phyloP scores from a whole-genome alignment of 2,797 vertebrate genomes.

The Columba guinea region DNA sequence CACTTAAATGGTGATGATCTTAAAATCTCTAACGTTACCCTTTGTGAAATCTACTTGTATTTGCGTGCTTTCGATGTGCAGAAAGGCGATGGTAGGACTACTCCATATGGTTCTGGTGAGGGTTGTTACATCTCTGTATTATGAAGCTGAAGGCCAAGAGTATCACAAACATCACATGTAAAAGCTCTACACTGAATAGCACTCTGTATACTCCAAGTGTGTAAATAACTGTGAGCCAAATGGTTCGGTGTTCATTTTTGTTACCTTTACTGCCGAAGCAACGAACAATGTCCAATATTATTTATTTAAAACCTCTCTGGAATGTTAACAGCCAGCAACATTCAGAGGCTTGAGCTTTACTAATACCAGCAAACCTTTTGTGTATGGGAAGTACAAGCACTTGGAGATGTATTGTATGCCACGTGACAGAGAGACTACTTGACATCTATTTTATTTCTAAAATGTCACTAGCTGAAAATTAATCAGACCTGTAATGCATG shows the following conservation, averaged over 20 bases:
- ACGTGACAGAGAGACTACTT: background rate
- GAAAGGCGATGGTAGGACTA: background rate
- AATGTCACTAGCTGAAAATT: slow-evolving; percentile 23
- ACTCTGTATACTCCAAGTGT: accelerated
- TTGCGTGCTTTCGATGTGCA: too few species aligned
- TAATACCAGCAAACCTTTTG: background rate
- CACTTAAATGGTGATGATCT: too few species aligned
- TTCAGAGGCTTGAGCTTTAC: background rate
- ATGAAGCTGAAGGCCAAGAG: background rate
- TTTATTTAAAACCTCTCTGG: background rate
- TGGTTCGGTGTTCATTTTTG: background rate
- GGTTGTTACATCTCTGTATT: background rate
- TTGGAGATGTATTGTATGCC: background rate
- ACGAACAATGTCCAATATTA: background rate
- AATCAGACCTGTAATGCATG: slow-evolving; percentile 15
- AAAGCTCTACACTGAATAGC: background rate
- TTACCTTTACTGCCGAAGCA: background rate
- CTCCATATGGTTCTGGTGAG: background rate
- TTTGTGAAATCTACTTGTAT: too few species aligned
- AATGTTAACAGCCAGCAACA: background rate
- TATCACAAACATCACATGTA: too few species aligned
- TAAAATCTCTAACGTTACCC: too few species aligned
- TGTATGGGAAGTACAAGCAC: background rate
- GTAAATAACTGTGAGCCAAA: background rate
- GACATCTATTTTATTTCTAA: slow-evolving; percentile 8